Base-by-base conservation (phyloP, 92 coral and sea anemone genomes). In the Actinernus sp. region DNA sequence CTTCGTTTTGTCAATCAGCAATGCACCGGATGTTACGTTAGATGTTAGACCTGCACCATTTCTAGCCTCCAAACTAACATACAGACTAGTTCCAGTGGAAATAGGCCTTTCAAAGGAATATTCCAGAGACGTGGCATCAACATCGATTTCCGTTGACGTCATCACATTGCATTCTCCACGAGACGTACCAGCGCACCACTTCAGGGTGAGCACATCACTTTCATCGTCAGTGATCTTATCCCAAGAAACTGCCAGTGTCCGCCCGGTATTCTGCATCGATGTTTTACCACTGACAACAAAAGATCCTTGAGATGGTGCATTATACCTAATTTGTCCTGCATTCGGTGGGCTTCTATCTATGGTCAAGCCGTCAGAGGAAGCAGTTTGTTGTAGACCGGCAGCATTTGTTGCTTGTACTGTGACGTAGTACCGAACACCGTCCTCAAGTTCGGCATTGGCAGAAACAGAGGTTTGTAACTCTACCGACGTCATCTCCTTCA, bases 381-480 rank as follows among this genome's bases (percentile, higher is more conserved):
- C 66, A 8, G 69, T 48, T 44, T 71, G 59, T n/a, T 84, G 82
- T 36, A 83, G 71, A 21, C 98, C 95, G 46, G 95, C 98, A 31
- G 83, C 94, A 68, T 94, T 94, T 21, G 68, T 79, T 37, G 97
- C 98, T 30, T 81, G 88, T 14, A 94, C 92, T 20, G 95, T 91
- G 58, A 88, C 83, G 74, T 58, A 94, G 64, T 91, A 87, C 1
- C 79, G 87, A 27, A 36, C 49, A 20, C 91, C 90, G 21, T 91
- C 86, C 26, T 87, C 73, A 17, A 94, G 77, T 10, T 36, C 24
- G 4, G 80, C 65, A 3, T 29, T 49, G 26, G 47, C 31, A 12
- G 53, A 61, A 17, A 48, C 72, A 17, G 74, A 57, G 8, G 84
- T 88, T 5, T 83, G 58, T 1, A 91, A 66, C 17, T 71, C 88